Conservation (phyloP, 2,797 vertebrate genomes). For the Coracias cyanogaster region DNA sequence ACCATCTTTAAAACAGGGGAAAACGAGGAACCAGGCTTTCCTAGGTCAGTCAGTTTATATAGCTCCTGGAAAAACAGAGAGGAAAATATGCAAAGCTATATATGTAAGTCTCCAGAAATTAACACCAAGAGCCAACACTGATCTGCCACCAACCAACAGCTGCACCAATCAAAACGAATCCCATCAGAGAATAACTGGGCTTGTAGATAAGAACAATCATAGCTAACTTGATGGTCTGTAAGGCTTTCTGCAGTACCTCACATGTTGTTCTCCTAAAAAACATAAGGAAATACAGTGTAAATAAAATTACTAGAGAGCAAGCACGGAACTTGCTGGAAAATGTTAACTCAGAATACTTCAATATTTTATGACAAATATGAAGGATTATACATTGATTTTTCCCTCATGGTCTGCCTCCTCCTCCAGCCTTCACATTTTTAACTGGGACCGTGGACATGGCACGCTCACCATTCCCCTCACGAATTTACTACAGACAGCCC, state of each 20-base stretch:
- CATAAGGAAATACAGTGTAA: not conserved
- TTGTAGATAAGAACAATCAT: not conserved
- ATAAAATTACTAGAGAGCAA: not conserved
- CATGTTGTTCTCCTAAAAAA: not conserved
- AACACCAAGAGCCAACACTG: not conserved
- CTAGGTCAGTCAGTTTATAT: not conserved
- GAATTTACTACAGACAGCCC: not conserved
- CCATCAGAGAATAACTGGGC: not conserved
- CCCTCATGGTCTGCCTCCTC: not conserved
- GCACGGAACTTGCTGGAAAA: not conserved
- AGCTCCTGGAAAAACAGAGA: not conserved
- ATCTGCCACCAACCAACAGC: not conserved
- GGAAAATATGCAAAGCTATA: not conserved
- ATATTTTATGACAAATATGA: not conserved
- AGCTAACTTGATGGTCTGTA: not conserved
- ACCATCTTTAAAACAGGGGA: not conserved
- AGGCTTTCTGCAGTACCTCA: not conserved
- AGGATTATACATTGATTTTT: not conserved
- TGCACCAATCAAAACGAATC: not conserved
- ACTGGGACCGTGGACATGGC: not conserved
- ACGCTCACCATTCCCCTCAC: not conserved
- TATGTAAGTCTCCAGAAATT: not conserved
- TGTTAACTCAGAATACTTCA: not conserved
- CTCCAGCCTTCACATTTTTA: not conserved
- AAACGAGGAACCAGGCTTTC: not conserved